Conservation (phyloP, 37 sponge, comb jelly and placozoan genomes). For the Haliclona indistincta region DNA sequence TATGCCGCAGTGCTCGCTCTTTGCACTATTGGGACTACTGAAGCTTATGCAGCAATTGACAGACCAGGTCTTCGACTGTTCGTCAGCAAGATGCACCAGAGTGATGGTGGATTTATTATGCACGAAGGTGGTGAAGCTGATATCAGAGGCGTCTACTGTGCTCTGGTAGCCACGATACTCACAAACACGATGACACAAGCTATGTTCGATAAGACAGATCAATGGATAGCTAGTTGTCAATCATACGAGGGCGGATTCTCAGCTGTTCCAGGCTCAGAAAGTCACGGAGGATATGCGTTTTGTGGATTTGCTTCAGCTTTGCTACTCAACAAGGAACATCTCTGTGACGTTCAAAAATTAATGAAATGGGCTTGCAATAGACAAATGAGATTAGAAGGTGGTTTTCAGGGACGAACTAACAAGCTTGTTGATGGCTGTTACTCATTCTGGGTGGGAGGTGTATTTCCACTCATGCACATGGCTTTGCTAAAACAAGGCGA, state of each 20-base stretch:
- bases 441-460: slow-evolving; percentile 98
- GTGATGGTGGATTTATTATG: slow-evolving; percentile 89
- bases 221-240: slow-evolving; percentile 93
- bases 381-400: slow-evolving; percentile 96
- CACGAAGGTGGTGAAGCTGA: slow-evolving; percentile 96
- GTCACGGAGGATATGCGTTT: slow-evolving; percentile 96
- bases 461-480: slow-evolving; percentile 80
- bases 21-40: slow-evolving; percentile 78
- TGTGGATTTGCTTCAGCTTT: slow-evolving; percentile 91
- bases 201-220: slow-evolving; percentile 67
- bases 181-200: slow-evolving; percentile 65
- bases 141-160: slow-evolving; percentile 94
- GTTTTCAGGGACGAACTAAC: slow-evolving; percentile 98
- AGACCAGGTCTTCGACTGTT: slow-evolving; percentile 62
- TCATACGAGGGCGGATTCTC: slow-evolving; percentile 84
- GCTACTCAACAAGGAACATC: slow-evolving; percentile 67
- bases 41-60: slow-evolving; percentile 79
- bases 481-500: slow-evolving; percentile 20
- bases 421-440: slow-evolving; percentile 99
- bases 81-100: slow-evolving; percentile 65
- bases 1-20: slow-evolving; percentile 94
- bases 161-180: slow-evolving; percentile 70
- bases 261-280: slow-evolving; percentile 85
- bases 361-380: slow-evolving; percentile 81
- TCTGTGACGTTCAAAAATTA: slow-evolving; percentile 55